Conservation (phyloP, 2,888 invertebrate species). For the Drosophila antonietae region DNA sequence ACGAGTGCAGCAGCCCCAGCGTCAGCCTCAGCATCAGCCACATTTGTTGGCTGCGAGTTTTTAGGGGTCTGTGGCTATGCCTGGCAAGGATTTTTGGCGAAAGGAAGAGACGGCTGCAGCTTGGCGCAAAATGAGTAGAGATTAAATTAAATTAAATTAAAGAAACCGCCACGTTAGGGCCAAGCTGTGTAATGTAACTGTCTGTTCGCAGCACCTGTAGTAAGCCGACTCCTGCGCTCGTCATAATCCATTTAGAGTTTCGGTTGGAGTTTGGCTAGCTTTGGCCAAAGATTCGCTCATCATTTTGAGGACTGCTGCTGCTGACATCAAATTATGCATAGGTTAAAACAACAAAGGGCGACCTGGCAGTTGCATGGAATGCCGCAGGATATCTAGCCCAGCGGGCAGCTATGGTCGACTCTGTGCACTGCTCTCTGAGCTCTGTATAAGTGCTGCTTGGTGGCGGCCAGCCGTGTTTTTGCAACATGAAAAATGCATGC, state of each 20-base stretch:
- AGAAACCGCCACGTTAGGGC: slow-evolving; percentile 22
- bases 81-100: slow-evolving; percentile 49
- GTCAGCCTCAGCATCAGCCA: slow-evolving; percentile 9
- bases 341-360: slow-evolving; percentile 50
- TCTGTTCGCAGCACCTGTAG: not conserved
- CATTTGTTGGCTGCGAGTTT: slow-evolving; percentile 18
- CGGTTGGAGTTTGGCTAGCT: slow-evolving; percentile 28
- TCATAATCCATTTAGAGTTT: slow-evolving; percentile 29
- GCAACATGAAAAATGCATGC: slow-evolving; percentile 50
- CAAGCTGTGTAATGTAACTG: slow-evolving; percentile 9
- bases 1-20: slow-evolving; percentile 53
- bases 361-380: slow-evolving; percentile 37
- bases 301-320: slow-evolving; percentile 21
- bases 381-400: slow-evolving; percentile 17
- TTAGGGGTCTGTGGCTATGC: slow-evolving; percentile 34
- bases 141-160: slow-evolving; percentile 70
- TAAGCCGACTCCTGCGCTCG: not conserved
- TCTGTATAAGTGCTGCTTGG: slow-evolving; percentile 22
- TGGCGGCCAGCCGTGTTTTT: slow-evolving; percentile 18
- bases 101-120: slow-evolving; percentile 14
- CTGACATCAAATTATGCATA: slow-evolving; percentile 65
- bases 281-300: slow-evolving; percentile 36
- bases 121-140: slow-evolving; percentile 51
- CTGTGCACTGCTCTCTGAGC: not conserved
- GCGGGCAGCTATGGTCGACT: not conserved